These are phyloP conservation scores for Drosophila subsilvestris DNA, from an alignment of 2,888 invertebrate species.

Conservation along the genomic window DNA sequence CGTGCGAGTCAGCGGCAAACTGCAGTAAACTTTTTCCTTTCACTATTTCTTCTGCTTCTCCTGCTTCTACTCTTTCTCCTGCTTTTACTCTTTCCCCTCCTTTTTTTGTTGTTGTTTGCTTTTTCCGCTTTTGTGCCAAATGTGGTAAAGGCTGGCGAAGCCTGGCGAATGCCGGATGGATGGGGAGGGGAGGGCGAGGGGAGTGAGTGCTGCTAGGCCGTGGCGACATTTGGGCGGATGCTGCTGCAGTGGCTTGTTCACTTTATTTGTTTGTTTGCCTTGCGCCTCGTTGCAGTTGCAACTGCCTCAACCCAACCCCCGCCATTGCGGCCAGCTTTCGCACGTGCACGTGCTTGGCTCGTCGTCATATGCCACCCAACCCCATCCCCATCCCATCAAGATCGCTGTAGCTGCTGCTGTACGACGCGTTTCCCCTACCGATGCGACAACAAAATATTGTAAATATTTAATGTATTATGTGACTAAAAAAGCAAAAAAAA, in stretches of 20 bases:
- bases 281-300: conserved; percentile 13
- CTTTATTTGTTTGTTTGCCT: conserved; percentile 46
- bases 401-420: conserved; percentile 8
- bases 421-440: no score
- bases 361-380: no score
- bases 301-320: neutral
- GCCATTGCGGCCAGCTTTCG: neutral
- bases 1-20: conserved; percentile 27
- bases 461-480: no score
- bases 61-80: conserved; percentile 18
- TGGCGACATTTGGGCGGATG: conserved; percentile 53
- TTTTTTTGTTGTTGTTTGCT: conserved; percentile 17
- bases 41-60: conserved; percentile 16
- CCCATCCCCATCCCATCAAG: conserved; percentile 30
- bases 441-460: no score
- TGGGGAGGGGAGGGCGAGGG: neutral
- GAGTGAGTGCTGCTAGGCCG: neutral
- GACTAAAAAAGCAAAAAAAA: no score
- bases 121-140: conserved; percentile 17
- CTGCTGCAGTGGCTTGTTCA: conserved; percentile 65
- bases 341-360: neutral
- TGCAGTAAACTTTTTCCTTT: conserved; percentile 52
- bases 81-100: conserved; percentile 13
- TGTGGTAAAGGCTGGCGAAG: conserved; percentile 36
- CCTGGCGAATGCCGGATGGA: neutral